Base-by-base conservation (phyloP, 2,888 invertebrate species). In the Dendrolimus houi region DNA sequence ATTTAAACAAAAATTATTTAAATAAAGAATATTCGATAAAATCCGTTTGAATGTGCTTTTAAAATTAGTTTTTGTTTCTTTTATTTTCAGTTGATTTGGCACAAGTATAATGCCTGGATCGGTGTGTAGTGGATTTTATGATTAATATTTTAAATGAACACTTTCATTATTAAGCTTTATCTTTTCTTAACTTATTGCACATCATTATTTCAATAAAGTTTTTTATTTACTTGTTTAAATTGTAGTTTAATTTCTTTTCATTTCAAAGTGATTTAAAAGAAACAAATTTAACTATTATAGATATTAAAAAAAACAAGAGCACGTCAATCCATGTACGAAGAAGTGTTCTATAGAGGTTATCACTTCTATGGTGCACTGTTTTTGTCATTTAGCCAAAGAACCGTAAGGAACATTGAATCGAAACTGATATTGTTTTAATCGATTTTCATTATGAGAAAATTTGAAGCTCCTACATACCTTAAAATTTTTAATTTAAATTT, bases 51-150 rank as follows among this genome's bases (percentile, higher is more conserved):
- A 56, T 55, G 52, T 61, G 54, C 75, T 77, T 29, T 73, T 71
- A 75, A 80, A 77, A 77, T 78, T 64, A 47, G 64, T 79, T 79
- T 68, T 64, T 68, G 72, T 73, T 72, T 69, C 70, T 77, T 85
- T 84, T 83, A 65, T 79, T 89, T 89, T 81, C 88, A 88, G 88
- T 89, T 88, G 82, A 87, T 86, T 87, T 85, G 75, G 73, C 81
- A 82, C 85, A 84, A 79, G 81, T 85, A 73, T 66, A 69, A 74
- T 79, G 74, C 75, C 75, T 79, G 84, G 83, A 85, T 83, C 77
- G 88, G 87, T 89, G 88, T 88, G 87, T 87, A 87, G 76, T 65
- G 66, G 64, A 60, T 62, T 56, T 61, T 70, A 66, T 61, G 62
- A 55, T 62, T 61, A 53, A n/a, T 61, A 64, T 70, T 74, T 77